phyloP scores from a whole-genome alignment of 2,797 vertebrate genomes.

The Periparus ater region DNA sequence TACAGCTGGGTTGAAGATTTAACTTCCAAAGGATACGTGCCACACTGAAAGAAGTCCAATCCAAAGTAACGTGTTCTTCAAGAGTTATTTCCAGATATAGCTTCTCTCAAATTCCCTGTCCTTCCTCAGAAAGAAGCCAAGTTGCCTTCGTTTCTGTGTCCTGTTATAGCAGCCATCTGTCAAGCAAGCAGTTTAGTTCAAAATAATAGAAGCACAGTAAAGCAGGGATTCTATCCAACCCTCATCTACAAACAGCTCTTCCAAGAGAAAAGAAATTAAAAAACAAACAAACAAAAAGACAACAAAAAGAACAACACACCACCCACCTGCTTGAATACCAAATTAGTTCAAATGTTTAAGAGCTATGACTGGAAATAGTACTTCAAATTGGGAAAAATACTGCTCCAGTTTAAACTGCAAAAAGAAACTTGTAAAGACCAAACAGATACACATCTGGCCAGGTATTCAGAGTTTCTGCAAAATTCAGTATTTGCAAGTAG shows the following conservation, averaged over 20 bases:
- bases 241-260: background rate
- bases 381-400: background rate
- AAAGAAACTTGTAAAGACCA: background rate
- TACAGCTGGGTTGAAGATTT: background rate
- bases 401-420: background rate
- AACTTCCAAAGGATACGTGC: background rate
- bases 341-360: background rate
- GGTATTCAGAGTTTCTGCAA: background rate
- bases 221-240: background rate
- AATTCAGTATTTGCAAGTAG: background rate
- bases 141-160: background rate
- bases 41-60: background rate
- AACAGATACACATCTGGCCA: background rate
- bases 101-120: background rate
- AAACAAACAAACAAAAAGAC: background rate
- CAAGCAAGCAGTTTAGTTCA: background rate
- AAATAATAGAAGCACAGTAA: background rate
- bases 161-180: slow-evolving; percentile 14
- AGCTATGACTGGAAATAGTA: background rate
- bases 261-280: background rate
- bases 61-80: background rate
- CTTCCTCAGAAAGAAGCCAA: background rate
- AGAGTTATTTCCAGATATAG: background rate
- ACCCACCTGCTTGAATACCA: background rate
- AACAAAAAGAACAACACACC: background rate